Conservation (phyloP, 1,140 invertebrate genomes). For the Agraylea sexmaculata region DNA sequence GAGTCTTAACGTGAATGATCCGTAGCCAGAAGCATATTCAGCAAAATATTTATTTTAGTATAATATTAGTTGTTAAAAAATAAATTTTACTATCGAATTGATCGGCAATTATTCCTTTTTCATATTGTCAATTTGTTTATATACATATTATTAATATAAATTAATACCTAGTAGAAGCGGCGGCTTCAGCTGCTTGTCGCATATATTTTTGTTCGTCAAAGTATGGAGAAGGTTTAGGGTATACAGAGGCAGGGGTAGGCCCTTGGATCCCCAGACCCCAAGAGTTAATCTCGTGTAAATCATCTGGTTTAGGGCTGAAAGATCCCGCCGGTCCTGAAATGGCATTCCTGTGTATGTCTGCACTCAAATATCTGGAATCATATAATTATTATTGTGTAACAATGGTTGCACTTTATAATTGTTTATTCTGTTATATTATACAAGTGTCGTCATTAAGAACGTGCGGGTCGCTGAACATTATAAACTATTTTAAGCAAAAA, state of each 20-base stretch:
- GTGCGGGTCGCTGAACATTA: slow-evolving; percentile 1
- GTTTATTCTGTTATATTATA: slow-evolving; percentile 1
- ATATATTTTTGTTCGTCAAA: slow-evolving; percentile 16
- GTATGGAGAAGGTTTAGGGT: slow-evolving; percentile 3
- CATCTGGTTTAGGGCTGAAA: slow-evolving; percentile 41
- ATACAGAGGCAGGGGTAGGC: slow-evolving; percentile 10
- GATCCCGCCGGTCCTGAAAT: too few relatives aligned
- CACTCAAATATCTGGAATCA: slow-evolving; percentile 38
- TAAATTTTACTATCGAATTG: too few relatives aligned
- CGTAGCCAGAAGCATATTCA: too few relatives aligned
- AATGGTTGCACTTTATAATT: neutral
- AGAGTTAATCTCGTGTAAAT: slow-evolving; percentile 42
- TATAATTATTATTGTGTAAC: neutral
- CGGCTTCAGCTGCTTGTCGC: slow-evolving; percentile 8
- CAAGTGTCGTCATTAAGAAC: neutral
- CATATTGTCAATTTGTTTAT: too few relatives aligned
- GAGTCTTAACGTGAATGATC: too few relatives aligned
- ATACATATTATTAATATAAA: too few relatives aligned
- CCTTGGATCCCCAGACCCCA: slow-evolving; percentile 41
- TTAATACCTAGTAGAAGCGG: slow-evolving; percentile 25
- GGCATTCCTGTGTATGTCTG: slow-evolving; percentile 43
- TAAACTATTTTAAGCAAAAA: too few relatives aligned
- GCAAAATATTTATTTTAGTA: too few relatives aligned
- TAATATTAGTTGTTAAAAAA: too few relatives aligned
- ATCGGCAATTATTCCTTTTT: too few relatives aligned